Base-by-base conservation (phyloP, 2,888 invertebrate species). In the Xestobium rufovillosum region DNA sequence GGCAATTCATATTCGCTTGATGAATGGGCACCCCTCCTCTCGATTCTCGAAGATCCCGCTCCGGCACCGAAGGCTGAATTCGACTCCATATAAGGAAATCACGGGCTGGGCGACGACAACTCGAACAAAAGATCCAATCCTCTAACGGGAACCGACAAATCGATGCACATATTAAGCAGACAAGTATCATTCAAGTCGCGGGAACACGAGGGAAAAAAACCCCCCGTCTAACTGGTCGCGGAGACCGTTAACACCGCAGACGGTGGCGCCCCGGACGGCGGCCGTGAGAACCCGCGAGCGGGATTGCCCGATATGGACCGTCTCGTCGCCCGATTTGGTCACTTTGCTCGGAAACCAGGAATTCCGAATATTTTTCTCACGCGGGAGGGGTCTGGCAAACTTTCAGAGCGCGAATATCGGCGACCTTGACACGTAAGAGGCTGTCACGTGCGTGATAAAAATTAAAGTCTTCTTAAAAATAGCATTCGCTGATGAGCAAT, bases 141-240 rank as follows among this genome's bases (percentile, higher is more conserved):
- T 14, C 38, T n/a, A n/a, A 43, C 36, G 37, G 43, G 43, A 34
- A 39, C 32, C 25, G 36, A 36, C 36, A 31, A 42, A 42, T 19
- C 41, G 43, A 47, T 50, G 50, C 47, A 50, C 50, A 46, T 50
- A 47, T 45, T 47, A 47, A 50, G 34, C 34, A 42, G 45, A 42
- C 33, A 39, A 41, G 42, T 42, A 39, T 48, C 38, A 39, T 38
- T 40, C 36, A 41, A 34, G n/a, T n/a, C n/a, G n/a, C n/a, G n/a
- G n/a, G n/a, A n/a, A n/a, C 31, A 36, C 26, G 16, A 28, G 34
- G 39, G 39, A 32, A 39, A 44, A 41, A 40, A 40, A 41, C 34
- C 32, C 27, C 10, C 23, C 30, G 23, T 31, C 34, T 23, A 16
- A 34, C 3, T 26, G 10, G 12, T 10, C 29, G 33, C 30, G 17